Evolutionary conservation across 2,888 invertebrate species (phyloP).

Genomic region (Uloborus plumipes): DNA sequence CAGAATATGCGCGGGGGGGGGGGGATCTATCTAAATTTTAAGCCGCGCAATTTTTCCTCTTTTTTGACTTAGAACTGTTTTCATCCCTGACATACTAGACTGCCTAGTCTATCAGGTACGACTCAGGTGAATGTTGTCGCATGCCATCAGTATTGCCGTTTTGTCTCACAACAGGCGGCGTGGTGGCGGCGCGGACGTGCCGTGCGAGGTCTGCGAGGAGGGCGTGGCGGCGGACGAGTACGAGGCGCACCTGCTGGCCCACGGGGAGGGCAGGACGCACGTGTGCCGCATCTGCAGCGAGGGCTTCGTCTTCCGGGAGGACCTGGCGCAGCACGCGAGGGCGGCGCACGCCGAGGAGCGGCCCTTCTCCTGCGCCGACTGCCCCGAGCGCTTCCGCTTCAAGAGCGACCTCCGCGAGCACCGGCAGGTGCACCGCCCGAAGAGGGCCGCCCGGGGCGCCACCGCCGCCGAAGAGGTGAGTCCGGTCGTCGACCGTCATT

Average conservation of each 20-base stretch:
- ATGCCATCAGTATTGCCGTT: no score
- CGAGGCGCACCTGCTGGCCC: conserved; percentile 44
- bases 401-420: conserved; percentile 54
- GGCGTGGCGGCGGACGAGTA: conserved; percentile 21
- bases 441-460: conserved; percentile 9
- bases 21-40: no score
- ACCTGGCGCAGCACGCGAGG: conserved; percentile 29
- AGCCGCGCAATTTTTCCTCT: no score
- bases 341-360: conserved; percentile 28
- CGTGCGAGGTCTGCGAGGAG: conserved; percentile 45
- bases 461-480: no score
- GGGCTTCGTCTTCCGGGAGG: conserved; percentile 44
- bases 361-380: conserved; percentile 34
- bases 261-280: conserved; percentile 41
- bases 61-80: no score
- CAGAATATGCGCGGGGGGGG: no score
- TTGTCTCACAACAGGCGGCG: no score
- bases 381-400: conserved; percentile 39
- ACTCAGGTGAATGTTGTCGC: no score
- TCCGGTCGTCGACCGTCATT: no score
- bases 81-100: no score
- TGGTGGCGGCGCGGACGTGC: neutral
- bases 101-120: no score
- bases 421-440: conserved; percentile 41
- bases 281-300: conserved; percentile 41